phyloP scores from a whole-genome alignment of 2,888 invertebrate genomes.

The Caenorhabditis panamensis region DNA sequence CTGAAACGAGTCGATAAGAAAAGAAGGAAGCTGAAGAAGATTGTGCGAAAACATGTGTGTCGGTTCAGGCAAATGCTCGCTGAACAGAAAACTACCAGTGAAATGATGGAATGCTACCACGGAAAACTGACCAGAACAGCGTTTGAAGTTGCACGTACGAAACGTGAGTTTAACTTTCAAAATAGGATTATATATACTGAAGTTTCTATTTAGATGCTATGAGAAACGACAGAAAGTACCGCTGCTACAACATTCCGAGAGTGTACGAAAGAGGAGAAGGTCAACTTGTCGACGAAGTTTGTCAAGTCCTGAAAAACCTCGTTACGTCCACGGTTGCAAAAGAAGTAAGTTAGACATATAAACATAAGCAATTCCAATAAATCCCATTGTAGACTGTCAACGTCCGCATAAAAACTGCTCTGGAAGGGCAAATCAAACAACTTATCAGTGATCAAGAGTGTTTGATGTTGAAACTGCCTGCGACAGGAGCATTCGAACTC shows the following conservation, averaged over 20 bases:
- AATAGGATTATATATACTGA: too few species aligned
- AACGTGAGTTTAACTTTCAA: background rate
- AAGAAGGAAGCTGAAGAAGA: conserved; percentile 12
- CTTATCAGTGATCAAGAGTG: too few species aligned
- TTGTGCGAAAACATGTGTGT: conserved; percentile 2
- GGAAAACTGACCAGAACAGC: background rate
- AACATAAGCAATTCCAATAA: too few species aligned
- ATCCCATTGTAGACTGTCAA: too few species aligned
- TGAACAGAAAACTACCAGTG: background rate
- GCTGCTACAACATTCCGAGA: background rate
- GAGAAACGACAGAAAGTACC: background rate
- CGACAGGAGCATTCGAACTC: too few species aligned
- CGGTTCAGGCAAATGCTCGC: background rate
- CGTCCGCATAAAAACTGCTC: too few species aligned
- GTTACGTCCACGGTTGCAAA: background rate
- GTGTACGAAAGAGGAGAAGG: background rate
- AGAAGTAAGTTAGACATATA: background rate
- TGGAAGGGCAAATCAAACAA: too few species aligned
- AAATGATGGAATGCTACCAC: conserved; percentile 14
- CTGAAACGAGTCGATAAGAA: background rate
- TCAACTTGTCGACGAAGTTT: background rate
- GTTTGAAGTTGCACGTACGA: background rate
- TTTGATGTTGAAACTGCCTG: too few species aligned
- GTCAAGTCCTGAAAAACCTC: background rate
- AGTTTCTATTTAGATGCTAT: background rate